Conservation (phyloP, 2,888 invertebrate genomes). For the Sthenelais limicola region DNA sequence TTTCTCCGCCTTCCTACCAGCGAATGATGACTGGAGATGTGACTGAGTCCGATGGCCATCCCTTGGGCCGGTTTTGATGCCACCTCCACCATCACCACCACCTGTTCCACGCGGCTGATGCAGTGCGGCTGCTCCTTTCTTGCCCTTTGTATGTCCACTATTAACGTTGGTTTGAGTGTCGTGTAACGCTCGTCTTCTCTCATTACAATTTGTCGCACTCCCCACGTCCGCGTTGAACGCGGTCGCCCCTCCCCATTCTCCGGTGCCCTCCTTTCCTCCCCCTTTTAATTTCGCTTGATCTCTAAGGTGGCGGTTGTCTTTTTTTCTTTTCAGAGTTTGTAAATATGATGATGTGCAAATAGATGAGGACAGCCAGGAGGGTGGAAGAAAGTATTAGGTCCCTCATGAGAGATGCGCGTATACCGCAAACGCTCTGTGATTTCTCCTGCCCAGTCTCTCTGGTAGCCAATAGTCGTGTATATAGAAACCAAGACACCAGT, state of each 20-base stretch:
- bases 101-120: too few relatives aligned
- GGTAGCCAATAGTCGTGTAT: constrained; percentile 14
- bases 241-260: background rate
- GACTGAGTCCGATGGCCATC: too few relatives aligned
- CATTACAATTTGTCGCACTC: too few relatives aligned
- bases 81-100: too few relatives aligned
- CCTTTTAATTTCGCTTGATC: background rate
- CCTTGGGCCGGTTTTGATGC: too few relatives aligned
- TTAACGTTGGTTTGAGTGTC: too few relatives aligned
- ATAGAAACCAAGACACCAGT: too few relatives aligned
- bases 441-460: constrained; percentile 9
- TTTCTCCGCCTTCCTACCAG: too few relatives aligned
- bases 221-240: background rate
- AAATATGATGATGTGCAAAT: constrained; percentile 57
- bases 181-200: too few relatives aligned
- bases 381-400: constrained; percentile 12
- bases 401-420: constrained; percentile 25
- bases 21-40: too few relatives aligned
- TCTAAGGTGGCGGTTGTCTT: constrained; percentile 39
- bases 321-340: constrained; percentile 56
- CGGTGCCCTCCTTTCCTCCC: background rate
- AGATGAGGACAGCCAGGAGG: constrained; percentile 3
- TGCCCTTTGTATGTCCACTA: too few relatives aligned
- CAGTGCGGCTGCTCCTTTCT: too few relatives aligned
- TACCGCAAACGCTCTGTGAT: constrained; percentile 25